Evolutionary conservation across 2,888 invertebrate species (phyloP).

Genomic region (Yponomeuta sedellus): DNA sequence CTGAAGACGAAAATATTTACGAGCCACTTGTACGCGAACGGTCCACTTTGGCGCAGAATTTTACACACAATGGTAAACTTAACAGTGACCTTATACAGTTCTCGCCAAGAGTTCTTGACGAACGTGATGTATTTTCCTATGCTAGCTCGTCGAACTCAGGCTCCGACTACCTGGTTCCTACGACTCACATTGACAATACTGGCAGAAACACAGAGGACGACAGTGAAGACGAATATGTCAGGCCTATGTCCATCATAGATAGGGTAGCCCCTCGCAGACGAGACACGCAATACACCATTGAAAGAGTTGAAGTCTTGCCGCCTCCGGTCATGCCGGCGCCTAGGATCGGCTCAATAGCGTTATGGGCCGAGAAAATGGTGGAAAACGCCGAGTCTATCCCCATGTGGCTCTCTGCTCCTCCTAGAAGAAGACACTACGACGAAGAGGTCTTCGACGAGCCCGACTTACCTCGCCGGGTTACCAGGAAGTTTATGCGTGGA

Average conservation of each 20-base stretch:
- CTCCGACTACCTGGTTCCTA: slow-evolving; percentile 40
- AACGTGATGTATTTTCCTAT: slow-evolving; percentile 37
- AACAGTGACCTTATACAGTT: slow-evolving; percentile 61
- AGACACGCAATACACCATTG: slow-evolving; percentile 47
- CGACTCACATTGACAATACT: slow-evolving; percentile 24
- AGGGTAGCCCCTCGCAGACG: slow-evolving; percentile 50
- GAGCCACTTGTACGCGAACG: slow-evolving; percentile 34
- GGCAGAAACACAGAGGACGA: slow-evolving; percentile 32
- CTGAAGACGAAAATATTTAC: slow-evolving; percentile 40
- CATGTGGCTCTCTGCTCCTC: slow-evolving; percentile 65
- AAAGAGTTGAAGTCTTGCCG: slow-evolving; percentile 64
- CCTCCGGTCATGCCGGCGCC: slow-evolving; percentile 66
- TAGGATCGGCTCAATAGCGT: slow-evolving; percentile 53
- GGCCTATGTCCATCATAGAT: slow-evolving; percentile 56
- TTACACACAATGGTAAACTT: slow-evolving; percentile 21
- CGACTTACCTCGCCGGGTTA: slow-evolving; percentile 55
- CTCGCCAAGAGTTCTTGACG: slow-evolving; percentile 41
- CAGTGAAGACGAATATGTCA: slow-evolving; percentile 58
- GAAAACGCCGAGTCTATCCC: slow-evolving; percentile 75
- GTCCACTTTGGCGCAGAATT: slow-evolving; percentile 23
- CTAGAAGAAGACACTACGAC: slow-evolving; percentile 54
- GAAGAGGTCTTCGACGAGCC: slow-evolving; percentile 54
- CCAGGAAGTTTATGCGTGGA: slow-evolving; percentile 76
- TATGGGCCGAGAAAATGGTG: slow-evolving; percentile 69
- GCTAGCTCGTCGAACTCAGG: slow-evolving; percentile 42